Percentiles rank a stretch among this genome's conserved stretches.
Evolutionary conservation across 2,797 vertebrate genomes (phyloP).

Genomic region (Anisognathus igniventris): DNA sequence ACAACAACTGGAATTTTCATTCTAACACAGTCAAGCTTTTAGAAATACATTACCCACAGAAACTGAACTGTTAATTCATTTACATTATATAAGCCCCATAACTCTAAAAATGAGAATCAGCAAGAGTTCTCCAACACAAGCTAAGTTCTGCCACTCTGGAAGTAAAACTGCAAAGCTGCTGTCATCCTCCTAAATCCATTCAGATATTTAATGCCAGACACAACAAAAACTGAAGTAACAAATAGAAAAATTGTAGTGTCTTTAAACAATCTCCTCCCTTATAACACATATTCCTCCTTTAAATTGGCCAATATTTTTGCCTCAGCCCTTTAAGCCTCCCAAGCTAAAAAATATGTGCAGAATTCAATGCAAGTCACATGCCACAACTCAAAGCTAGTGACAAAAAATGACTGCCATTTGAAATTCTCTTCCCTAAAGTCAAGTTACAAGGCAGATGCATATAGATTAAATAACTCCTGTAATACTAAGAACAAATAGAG

Average conservation of each 20-base stretch:
- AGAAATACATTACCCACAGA: not conserved
- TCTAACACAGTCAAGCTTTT: not conserved
- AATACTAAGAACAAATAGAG: not conserved
- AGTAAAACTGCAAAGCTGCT: conserved; percentile 46
- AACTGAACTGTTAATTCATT: not conserved
- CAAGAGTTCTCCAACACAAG: conserved; percentile 39
- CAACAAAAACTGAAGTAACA: not conserved
- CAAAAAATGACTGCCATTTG: not conserved
- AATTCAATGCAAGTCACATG: not conserved
- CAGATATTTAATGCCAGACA: not conserved
- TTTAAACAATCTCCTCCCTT: not conserved
- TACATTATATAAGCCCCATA: not conserved
- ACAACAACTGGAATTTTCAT: not conserved
- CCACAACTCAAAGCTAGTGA: not conserved
- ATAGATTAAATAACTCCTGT: not conserved
- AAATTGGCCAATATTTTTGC: not conserved
- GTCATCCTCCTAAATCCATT: conserved; percentile 54
- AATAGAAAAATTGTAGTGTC: not conserved
- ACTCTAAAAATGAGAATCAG: conserved; percentile 34
- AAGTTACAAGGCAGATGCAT: not conserved
- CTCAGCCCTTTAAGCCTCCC: not conserved
- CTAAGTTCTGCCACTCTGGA: conserved; percentile 35
- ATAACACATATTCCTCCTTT: not conserved
- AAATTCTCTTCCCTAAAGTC: not conserved
- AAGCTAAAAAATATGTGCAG: not conserved